Percentiles rank a stretch among this genome's conserved stretches.
Evolutionary conservation across 2,113 vertebrate species (phyloP).

Genomic region (Micromys minutus): DNA sequence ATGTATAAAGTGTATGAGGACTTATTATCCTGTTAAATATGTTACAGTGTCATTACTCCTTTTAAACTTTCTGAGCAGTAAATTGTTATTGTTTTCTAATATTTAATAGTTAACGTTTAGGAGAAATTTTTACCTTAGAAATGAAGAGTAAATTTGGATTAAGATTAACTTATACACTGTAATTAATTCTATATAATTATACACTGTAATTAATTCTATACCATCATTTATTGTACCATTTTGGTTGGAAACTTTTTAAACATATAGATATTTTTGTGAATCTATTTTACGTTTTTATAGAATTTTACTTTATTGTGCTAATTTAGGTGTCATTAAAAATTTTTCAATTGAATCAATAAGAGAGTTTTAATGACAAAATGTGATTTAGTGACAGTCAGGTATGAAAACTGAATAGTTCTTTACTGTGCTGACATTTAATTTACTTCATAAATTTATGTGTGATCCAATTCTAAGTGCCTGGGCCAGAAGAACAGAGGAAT

Average conservation of each 20-base stretch:
- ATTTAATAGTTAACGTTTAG: neutral
- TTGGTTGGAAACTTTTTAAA: neutral
- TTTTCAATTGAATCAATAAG: neutral
- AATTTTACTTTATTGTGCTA: neutral
- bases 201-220: neutral
- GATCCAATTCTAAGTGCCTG: neutral
- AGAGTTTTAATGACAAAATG: neutral
- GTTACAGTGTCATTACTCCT: slow-evolving; percentile 58
- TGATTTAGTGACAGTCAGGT: neutral
- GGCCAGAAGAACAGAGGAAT: neutral
- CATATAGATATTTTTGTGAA: neutral
- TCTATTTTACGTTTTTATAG: neutral
- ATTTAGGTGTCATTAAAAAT: neutral
- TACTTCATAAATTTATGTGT: neutral
- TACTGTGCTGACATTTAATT: neutral
- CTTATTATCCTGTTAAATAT: slow-evolving; percentile 80
- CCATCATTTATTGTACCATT: neutral
- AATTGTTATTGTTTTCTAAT: neutral
- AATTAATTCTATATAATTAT: neutral
- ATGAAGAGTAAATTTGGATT: slow-evolving; percentile 31
- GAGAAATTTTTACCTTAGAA: slow-evolving; percentile 14
- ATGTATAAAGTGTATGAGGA: slow-evolving; percentile 82
- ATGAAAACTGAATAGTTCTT: neutral
- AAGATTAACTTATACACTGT: neutral
- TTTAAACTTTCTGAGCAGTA: slow-evolving; percentile 68